phyloP scores from a whole-genome alignment of 64 coral and sea anemone species.

The Anthopleura sola region DNA sequence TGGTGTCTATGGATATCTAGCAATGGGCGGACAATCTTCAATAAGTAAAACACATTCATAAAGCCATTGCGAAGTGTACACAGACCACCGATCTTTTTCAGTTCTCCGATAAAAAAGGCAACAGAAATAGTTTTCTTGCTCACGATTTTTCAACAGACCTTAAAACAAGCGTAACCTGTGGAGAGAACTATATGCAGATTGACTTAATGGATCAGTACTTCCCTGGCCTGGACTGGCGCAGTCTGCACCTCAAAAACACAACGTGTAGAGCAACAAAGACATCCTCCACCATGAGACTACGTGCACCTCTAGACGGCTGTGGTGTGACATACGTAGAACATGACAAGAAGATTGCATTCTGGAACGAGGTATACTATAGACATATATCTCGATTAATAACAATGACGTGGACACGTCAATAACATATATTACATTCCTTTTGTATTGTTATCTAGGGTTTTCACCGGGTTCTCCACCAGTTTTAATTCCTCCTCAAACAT shows the following conservation, averaged over 20 bases:
- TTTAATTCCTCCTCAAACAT: no score
- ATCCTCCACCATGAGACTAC: not conserved
- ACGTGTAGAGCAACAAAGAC: not conserved
- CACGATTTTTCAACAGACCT: not conserved
- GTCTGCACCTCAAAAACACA: not conserved
- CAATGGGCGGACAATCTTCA: no score
- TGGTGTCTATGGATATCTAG: no score
- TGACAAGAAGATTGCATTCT: not conserved
- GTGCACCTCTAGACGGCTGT: not conserved
- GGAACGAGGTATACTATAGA: constrained; percentile 8
- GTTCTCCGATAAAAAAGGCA: no score
- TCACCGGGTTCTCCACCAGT: no score
- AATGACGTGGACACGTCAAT: no score
- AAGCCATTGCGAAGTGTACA: not conserved
- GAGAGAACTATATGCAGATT: not conserved
- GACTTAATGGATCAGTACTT: not conserved
- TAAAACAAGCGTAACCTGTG: not conserved
- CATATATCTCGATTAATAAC: no score
- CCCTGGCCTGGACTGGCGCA: not conserved
- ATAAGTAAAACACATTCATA: no score
- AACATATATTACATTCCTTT: no score
- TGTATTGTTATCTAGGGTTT: no score
- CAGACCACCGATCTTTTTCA: no score
- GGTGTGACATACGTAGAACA: not conserved
- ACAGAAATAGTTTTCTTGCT: not conserved